Evolutionary conservation across 2,888 invertebrate genomes (phyloP), one percentile per base, ranked within the genome.

Genomic region (Mesochorus sp.): DNA sequence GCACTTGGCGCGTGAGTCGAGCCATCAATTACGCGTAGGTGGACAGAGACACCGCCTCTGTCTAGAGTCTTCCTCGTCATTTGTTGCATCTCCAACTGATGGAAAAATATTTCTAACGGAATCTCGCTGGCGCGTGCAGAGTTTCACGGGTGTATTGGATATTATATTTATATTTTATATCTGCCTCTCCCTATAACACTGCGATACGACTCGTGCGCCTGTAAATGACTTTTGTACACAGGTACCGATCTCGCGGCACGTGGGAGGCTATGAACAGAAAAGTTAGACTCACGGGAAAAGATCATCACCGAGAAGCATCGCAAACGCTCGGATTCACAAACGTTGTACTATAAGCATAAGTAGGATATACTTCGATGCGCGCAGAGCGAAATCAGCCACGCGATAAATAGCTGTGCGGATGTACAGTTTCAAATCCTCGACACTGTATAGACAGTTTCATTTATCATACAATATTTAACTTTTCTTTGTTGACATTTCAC

Each of bases 91-190:
- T n/a, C n/a, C 10, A 4, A 10, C 28, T 6, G 2, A 28, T 31
- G 5, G 26, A 47, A 12, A 44, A 76, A 49, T 44, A 47, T 47
- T 70, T 62, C 47, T 76, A 76, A 76, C 76, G 76, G 76, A 76
- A 76, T 76, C 47, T 62, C 37, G 64, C n/a, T n/a, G n/a, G 70
- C 76, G 70, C 76, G 76, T 76, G 76, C 76, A 64, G 47, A 76
- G 64, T 70, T 62, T 62, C 62, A 55, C 75, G 75, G 55, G 62
- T 75, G 55, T 44, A 26, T 55, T 17, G 61, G 68, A 62, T 72
- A 67, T 61, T 53, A 47, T 53, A n/a, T n/a, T n/a, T n/a, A n/a
- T n/a, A n/a, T n/a, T n/a, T n/a, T n/a, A n/a, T n/a, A n/a, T n/a
- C n/a, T n/a, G 51, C 26, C 47, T 76, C 47, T 39, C 57, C 51